Conservation (phyloP, 2,888 invertebrate species). For the Brenthis hecate region DNA sequence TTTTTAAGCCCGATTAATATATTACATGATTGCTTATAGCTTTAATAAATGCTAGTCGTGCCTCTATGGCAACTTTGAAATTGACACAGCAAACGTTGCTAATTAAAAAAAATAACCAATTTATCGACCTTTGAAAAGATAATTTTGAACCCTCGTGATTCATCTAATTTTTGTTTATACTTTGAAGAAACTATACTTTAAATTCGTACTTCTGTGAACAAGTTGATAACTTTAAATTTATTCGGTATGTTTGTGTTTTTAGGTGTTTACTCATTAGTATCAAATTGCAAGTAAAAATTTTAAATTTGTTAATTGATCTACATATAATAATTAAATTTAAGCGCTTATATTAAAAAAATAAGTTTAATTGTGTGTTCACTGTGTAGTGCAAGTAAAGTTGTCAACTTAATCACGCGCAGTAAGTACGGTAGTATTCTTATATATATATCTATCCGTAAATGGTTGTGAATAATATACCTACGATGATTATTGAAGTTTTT, state of each 20-base stretch:
- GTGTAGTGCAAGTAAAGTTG: neutral
- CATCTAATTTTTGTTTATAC: neutral
- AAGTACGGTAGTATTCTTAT: slow-evolving; percentile 14
- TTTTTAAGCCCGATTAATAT: neutral
- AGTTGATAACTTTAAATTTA: neutral
- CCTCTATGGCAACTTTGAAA: slow-evolving; percentile 16
- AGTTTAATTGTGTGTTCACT: too few species aligned
- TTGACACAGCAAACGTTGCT: slow-evolving; percentile 18
- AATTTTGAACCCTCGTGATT: neutral
- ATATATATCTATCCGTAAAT: slow-evolving; percentile 29
- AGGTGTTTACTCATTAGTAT: too few species aligned
- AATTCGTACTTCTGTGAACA: neutral
- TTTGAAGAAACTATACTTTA: neutral
- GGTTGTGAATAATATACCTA: slow-evolving; percentile 33
- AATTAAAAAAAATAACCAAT: slow-evolving; percentile 32
- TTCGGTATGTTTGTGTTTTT: too few species aligned
- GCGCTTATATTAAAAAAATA: too few species aligned
- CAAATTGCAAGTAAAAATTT: too few species aligned
- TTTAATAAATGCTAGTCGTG: slow-evolving; percentile 28
- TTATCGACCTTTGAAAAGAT: slow-evolving; percentile 15
- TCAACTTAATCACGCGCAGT: slow-evolving; percentile 1
- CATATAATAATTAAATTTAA: too few species aligned
- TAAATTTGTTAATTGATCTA: too few species aligned
- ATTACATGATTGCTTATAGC: slow-evolving; percentile 21
- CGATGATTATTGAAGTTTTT: slow-evolving; percentile 19